Base-by-base conservation (phyloP, 2,797 vertebrate genomes). In the Pangasius larnaudii region DNA sequence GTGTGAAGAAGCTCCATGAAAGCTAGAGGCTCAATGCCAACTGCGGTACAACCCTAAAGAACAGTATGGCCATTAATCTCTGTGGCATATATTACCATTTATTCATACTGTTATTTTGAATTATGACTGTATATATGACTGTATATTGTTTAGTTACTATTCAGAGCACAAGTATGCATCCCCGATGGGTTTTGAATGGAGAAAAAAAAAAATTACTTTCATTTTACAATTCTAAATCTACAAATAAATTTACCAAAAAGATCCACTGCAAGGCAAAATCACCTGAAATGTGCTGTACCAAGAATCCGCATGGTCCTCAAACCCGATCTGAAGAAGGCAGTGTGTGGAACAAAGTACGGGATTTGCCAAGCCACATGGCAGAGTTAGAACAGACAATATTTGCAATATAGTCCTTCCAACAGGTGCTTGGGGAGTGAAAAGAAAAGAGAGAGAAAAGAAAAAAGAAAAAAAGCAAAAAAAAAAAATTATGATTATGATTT, bases 11-110 rank as follows among this genome's bases (percentile, higher is more conserved):
- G 46, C 65, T 56, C 67, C 63, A 58, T 18, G 58, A 85, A 71
- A 8, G 67, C 65, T 72, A 18, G 67, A 72, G 83, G 51, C 83
- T 84, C 81, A 24, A 51, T 84, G n/a, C 42, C 80, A 82, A 49
- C 46, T 4, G 61, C 33, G 24, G 61, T 51, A 84, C 61, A 63
- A 65, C 11, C 39, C 39, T 19, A 19, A 46, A 82, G 80, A 63
- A 42, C 24, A 18, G 65, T 14, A 65, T 6, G 59, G 39, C 14
- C 24, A 82, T 84, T 51, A 22, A 67, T 67, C 42, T 67, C 42
- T 1, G 39, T 13, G 81, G 61, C 42, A 33, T 51, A 19, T 0
- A 3, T 33, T 22, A 22, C 5, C 27, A 83, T 65, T 61, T 61
- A 81, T 24, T 63, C 59, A n/a, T 42, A 18, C 22, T 61, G 39